Conservation (phyloP, 2,888 invertebrate genomes). For the Agonopterix arenella region DNA sequence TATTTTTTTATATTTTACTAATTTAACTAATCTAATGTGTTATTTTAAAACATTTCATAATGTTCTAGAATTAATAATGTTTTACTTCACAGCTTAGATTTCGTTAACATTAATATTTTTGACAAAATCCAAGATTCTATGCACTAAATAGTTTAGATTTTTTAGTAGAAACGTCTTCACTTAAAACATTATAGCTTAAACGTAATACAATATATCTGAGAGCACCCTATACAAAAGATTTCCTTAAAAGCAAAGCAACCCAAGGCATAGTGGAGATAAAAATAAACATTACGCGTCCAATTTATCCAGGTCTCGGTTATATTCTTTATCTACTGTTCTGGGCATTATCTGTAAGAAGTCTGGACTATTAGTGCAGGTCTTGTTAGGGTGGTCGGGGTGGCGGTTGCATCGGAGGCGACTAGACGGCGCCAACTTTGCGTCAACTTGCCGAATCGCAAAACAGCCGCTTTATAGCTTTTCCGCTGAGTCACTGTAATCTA, state of each 20-base stretch:
- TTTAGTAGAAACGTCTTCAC: too few species aligned
- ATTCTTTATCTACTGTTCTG: conserved; percentile 4
- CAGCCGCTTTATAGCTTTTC: conserved; percentile 43
- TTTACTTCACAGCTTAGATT: too few species aligned
- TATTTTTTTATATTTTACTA: too few species aligned
- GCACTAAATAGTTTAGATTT: too few species aligned
- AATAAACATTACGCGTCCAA: conserved; percentile 8
- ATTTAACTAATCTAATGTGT: too few species aligned
- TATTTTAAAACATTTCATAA: too few species aligned
- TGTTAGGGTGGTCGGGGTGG: conserved; percentile 23
- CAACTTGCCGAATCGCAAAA: conserved; percentile 26
- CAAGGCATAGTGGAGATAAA: conserved; percentile 7
- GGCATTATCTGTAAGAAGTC: conserved; percentile 9
- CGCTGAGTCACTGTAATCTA: conserved; percentile 40
- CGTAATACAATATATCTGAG: too few species aligned
- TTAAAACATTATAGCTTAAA: too few species aligned
- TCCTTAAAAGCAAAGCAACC: not conserved
- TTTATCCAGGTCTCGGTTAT: conserved; percentile 1
- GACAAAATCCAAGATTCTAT: too few species aligned
- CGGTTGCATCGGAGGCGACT: conserved; percentile 30
- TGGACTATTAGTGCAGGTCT: conserved; percentile 19
- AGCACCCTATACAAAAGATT: not conserved
- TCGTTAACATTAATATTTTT: too few species aligned
- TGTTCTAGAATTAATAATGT: too few species aligned
- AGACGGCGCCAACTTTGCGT: conserved; percentile 46